A percentile compares a stretch with the other conserved stretches of the same genome.
Evolutionary conservation across 1,140 invertebrate species (phyloP).

Genomic region (Lepidurus packardi): DNA sequence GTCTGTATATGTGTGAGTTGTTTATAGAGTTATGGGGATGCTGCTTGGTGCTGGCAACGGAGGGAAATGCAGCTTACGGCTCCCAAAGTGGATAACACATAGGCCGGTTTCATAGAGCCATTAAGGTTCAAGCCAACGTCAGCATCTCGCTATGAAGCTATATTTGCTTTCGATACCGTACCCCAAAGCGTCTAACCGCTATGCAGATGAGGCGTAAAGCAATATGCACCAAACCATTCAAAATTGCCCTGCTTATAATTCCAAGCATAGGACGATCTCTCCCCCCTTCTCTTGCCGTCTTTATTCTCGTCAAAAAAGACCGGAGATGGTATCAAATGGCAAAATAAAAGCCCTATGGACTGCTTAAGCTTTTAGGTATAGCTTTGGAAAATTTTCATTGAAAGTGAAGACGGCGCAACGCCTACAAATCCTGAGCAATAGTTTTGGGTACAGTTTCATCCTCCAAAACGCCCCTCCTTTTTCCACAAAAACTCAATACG

Average conservation of each 20-base stretch:
- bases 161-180: neutral
- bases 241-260: constrained; percentile 5
- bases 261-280: neutral
- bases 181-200: neutral
- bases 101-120: neutral
- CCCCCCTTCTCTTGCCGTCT: neutral
- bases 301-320: neutral
- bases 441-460: constrained; percentile 1
- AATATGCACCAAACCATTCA: neutral
- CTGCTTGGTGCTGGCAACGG: no score
- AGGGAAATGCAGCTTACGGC: neutral
- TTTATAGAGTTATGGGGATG: no score
- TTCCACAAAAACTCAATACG: neutral
- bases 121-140: neutral
- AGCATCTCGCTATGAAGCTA: neutral
- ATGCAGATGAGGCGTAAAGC: neutral
- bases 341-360: constrained; percentile 13
- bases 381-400: neutral
- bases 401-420: constrained; percentile 10
- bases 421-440: neutral
- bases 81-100: neutral
- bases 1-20: neutral
- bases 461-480: constrained; percentile 9
- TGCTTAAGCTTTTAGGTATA: neutral
- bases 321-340: constrained; percentile 18